Evolutionary conservation across 2,888 invertebrate species (phyloP), one percentile per base, ranked within the genome.

Genomic region (Ormia ochracea): DNA sequence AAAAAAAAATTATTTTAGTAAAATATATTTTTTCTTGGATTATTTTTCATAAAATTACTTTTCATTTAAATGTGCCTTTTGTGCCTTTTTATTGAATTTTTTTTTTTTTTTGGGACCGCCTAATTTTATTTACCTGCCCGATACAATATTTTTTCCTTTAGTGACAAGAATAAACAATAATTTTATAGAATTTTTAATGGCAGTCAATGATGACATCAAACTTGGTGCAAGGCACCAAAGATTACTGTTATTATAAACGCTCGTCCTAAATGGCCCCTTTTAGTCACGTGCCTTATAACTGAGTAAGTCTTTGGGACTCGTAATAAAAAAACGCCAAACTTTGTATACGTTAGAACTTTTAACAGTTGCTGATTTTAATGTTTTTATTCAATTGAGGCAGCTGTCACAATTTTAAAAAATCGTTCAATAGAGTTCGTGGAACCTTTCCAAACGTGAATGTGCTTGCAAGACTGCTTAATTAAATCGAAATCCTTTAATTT

Each of bases 141-240:
- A n/a, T n/a, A n/a, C n/a, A n/a, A n/a, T n/a, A n/a, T n/a, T n/a
- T n/a, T n/a, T n/a, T n/a, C n/a, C n/a, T n/a, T n/a, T n/a, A n/a
- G n/a, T n/a, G n/a, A n/a, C n/a, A n/a, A 26, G 26, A 26, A 52
- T 28, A n/a, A 7, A 19, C 10, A 52, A 14, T 33, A 43, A 10
- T 31, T 43, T 23, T 21, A 58, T 41, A 17, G 14, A 28, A 12
- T 31, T 61, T 58, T 65, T 10, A 41, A 26, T 12, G n/a, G 14
- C 19, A 28, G 17, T 58, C 14, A 58, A 21, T 31, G n/a, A 9
- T 52, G 28, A 14, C 21, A 21, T 23, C 4, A 41, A 28, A 21
- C 4, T 50, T 23, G 26, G 58, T 58, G 66, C 41, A 31, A 66
- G 41, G 48, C 23, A 58, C 66, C 33, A 50, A 31, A 61, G 23